Evolutionary conservation across 2,797 vertebrate species (phyloP), one percentile per base, ranked within the genome.

Genomic region (Anguilla megastoma): DNA sequence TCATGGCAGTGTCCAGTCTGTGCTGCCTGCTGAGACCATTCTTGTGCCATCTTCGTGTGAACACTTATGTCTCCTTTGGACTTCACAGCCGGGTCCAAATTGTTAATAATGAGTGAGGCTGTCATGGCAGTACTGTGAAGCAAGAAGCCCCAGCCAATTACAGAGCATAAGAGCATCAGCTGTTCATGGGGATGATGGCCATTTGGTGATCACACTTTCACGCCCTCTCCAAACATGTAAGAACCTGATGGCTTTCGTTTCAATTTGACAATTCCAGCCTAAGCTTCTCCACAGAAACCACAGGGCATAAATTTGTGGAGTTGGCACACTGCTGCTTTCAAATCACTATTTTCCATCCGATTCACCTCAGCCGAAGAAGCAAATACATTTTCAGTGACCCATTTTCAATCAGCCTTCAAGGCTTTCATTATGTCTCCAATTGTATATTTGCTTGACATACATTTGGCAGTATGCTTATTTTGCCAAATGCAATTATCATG

Each of bases 351-450:
- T 33, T 21, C 74, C 74, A 76, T 76, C 33, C 16, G 8, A 24
- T 50, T 24, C 41, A 1, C 79, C 7, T 50, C 41, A 48, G 4
- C 36, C 41, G 6, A 48, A 82, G 79, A 80, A 82, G 33, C 85
- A 56, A 33, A 48, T 24, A 52, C 3, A 87, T 52, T 66, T 87
- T 63, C 33, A 87, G 30, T 36, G 30, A 60, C 56, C 84, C 52
- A 54, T 60, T 33, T 36, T 30, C 14, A 12, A 36, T 30, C 7
- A 16, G n/a, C 30, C 54, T 41, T 79, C 30, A 33, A 85, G 21
- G 69, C 14, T 60, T 63, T 80, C 41, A 24, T 45, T 87, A 87
- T 27, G 63, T 58, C 58, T 33, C n/a, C 48, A 80, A 71, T 63
- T 82, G 63, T 36, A 27, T 45, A 18, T 30, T 82, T 58, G 21